Conservation (phyloP, 2,888 invertebrate genomes). For the Therioaphis trifolii region DNA sequence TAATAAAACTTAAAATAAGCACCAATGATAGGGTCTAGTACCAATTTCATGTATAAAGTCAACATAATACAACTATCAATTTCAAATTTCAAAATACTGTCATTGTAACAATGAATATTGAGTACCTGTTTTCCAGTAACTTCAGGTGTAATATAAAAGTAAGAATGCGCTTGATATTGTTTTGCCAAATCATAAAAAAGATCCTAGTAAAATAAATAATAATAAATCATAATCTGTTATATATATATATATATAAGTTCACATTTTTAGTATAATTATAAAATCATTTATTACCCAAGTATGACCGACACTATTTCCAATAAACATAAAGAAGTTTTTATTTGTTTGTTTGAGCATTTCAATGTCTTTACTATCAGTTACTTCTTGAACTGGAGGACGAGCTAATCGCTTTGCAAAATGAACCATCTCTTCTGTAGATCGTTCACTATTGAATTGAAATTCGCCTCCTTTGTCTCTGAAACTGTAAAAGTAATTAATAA, state of each 20-base stretch:
- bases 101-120: conserved; percentile 60
- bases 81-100: neutral
- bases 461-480: conserved; percentile 81
- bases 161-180: conserved; percentile 84
- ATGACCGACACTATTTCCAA: conserved; percentile 77
- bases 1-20: too few species aligned
- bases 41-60: too few species aligned
- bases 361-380: conserved; percentile 83
- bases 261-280: conserved; percentile 67
- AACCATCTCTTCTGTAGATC: conserved; percentile 88
- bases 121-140: conserved; percentile 74
- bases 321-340: conserved; percentile 87
- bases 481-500: conserved; percentile 70
- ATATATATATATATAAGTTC: neutral
- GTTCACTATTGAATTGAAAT: conserved; percentile 85
- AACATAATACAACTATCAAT: too few species aligned
- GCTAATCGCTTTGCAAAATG: conserved; percentile 90
- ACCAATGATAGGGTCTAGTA: too few species aligned
- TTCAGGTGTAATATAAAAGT: conserved; percentile 84
- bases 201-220: conserved; percentile 68
- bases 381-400: conserved; percentile 86
- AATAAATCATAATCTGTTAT: too few species aligned
- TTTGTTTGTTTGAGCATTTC: conserved; percentile 80
- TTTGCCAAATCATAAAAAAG: conserved; percentile 73
- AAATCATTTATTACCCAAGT: conserved; percentile 76